Percentiles rank a stretch among this genome's conserved stretches.
These are phyloP conservation scores for Tryphoninae sp. DNA, from an alignment of 2,888 invertebrate genomes.

Conservation along the genomic window DNA sequence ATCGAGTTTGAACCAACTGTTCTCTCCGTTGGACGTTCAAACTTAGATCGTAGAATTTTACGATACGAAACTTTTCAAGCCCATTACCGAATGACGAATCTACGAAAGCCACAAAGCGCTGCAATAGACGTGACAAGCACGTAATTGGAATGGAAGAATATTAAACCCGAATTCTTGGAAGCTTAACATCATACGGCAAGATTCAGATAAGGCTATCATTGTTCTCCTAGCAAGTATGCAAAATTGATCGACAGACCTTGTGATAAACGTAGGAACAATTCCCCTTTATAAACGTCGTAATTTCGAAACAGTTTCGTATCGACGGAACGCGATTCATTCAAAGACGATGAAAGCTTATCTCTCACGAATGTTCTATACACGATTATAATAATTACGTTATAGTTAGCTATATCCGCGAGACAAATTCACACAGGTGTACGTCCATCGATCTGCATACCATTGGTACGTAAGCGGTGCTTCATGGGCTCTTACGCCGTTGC, in stretches of 20 bases:
- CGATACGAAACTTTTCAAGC: conserved; percentile 72
- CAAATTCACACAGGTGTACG: background rate
- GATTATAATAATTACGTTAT: background rate
- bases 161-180: background rate
- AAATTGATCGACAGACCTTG: background rate
- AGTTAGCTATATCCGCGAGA: background rate
- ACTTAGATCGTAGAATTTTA: conserved; percentile 75
- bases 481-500: conserved; percentile 14
- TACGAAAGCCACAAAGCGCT: background rate
- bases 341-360: background rate
- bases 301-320: background rate
- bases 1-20: conserved; percentile 43
- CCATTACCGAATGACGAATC: conserved; percentile 48
- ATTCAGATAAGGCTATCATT: background rate
- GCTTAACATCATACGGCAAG: too few relatives aligned
- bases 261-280: background rate
- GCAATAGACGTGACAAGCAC: background rate
- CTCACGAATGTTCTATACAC: background rate
- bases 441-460: background rate
- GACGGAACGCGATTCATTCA: background rate
- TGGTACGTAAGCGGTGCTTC: conserved; percentile 1
- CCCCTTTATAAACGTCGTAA: background rate
- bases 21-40: conserved; percentile 40
- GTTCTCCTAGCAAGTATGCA: conserved; percentile 28
- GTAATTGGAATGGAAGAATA: conserved; percentile 2